A percentile compares a stretch with the other conserved stretches of the same genome.
Evolutionary conservation across 2,113 vertebrate genomes (phyloP).

Genomic region (Microtus oregoni): DNA sequence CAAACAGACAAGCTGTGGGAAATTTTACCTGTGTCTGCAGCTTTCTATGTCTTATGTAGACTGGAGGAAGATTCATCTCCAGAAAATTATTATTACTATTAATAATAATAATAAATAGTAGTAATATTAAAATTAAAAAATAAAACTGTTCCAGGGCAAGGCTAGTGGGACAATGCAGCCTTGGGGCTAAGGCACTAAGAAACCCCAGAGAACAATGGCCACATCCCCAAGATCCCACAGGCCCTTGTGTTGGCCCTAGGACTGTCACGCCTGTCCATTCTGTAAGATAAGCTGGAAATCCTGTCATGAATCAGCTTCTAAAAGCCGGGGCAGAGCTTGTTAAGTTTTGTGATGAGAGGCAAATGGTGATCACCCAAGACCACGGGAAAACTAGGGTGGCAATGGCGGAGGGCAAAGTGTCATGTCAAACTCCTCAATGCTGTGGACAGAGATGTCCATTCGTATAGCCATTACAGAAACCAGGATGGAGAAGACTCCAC

Average conservation of each 20-base stretch:
- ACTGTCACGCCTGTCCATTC: background rate
- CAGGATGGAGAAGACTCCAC: too few relatives aligned
- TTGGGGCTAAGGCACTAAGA: fast-evolving
- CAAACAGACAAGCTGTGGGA: background rate
- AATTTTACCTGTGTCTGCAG: background rate
- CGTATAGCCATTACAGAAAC: background rate
- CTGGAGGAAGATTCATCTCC: background rate
- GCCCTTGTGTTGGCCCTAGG: fast-evolving
- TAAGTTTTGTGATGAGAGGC: background rate
- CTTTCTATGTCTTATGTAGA: background rate
- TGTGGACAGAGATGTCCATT: too few relatives aligned
- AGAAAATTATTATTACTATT: background rate
- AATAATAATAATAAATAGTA: background rate
- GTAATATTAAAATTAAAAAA: background rate
- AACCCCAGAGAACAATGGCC: fast-evolving
- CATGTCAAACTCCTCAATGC: background rate
- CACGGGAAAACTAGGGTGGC: background rate
- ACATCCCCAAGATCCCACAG: fast-evolving
- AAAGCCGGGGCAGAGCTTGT: background rate
- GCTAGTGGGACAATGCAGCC: background rate
- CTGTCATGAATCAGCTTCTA: background rate
- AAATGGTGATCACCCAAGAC: background rate
- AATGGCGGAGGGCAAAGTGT: background rate
- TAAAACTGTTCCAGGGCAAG: background rate
- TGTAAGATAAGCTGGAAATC: background rate